Conservation (phyloP, 2,888 invertebrate species). For the Dioctria linearis region DNA sequence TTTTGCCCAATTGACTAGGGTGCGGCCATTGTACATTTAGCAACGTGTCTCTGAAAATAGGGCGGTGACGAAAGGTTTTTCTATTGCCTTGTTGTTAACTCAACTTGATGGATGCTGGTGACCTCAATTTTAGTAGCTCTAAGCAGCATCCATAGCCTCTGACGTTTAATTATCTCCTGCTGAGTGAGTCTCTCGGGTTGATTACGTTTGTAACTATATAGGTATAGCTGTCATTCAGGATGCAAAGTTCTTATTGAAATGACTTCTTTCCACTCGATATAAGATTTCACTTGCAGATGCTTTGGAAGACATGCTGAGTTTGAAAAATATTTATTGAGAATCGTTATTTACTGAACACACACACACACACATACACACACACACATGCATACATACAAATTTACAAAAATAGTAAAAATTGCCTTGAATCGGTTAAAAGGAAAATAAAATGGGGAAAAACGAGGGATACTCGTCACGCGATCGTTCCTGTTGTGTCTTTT, state of each 20-base stretch:
- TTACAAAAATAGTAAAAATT: not conserved
- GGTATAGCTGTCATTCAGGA: not conserved
- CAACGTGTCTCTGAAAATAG: not conserved
- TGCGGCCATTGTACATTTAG: not conserved
- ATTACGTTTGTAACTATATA: not conserved
- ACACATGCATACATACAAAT: not conserved
- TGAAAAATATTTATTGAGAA: not conserved
- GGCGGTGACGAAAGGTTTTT: constrained; percentile 15
- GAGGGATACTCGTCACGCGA: constrained; percentile 33
- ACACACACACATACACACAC: too few species aligned
- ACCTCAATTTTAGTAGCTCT: not conserved
- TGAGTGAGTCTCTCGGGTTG: not conserved
- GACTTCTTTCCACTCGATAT: not conserved
- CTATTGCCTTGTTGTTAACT: constrained; percentile 5
- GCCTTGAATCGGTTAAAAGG: not conserved
- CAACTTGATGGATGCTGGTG: constrained; percentile 28
- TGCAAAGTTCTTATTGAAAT: not conserved
- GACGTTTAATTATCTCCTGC: constrained; percentile 27
- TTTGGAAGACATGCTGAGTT: not conserved
- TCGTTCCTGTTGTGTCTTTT: constrained; percentile 7
- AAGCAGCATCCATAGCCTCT: not conserved
- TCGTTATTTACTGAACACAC: too few species aligned
- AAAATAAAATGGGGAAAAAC: constrained; percentile 5
- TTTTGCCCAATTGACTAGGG: constrained; percentile 6
- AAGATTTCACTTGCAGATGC: not conserved